Percentiles rank a stretch among this genome's conserved stretches.
phyloP scores from a whole-genome alignment of 2,797 vertebrate genomes.

The Aselliscus stoliczkanus region DNA sequence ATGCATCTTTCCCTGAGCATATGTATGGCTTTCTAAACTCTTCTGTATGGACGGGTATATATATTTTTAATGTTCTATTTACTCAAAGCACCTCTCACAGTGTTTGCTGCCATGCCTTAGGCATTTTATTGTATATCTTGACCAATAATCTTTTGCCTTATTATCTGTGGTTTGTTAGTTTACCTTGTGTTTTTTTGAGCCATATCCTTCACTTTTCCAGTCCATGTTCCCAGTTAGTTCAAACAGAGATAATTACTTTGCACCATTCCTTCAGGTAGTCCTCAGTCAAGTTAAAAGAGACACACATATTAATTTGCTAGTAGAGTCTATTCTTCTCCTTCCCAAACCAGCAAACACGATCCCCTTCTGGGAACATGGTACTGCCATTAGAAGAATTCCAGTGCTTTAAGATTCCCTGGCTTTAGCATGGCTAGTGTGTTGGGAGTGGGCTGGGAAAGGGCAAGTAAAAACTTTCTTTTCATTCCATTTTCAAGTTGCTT shows the following conservation, averaged over 20 bases:
- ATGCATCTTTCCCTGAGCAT: neutral
- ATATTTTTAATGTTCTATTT: neutral
- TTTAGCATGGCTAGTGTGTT: neutral
- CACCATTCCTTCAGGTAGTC: neutral
- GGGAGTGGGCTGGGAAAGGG: neutral
- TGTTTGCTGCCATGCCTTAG: neutral
- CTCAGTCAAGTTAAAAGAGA: neutral
- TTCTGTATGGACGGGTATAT: neutral
- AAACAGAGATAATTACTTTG: neutral
- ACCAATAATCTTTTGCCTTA: neutral
- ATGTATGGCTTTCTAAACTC: neutral
- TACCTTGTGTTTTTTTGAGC: neutral
- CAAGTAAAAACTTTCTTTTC: neutral
- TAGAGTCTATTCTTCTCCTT: neutral
- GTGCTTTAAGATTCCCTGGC: neutral
- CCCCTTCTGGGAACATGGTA: neutral
- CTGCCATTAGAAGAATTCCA: neutral
- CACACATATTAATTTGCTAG: neutral
- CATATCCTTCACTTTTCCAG: neutral
- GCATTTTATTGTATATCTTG: neutral
- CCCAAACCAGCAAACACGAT: neutral
- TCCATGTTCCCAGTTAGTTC: neutral
- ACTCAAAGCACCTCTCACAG: neutral
- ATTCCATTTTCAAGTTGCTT: neutral
- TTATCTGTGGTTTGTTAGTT: neutral